Evolutionary conservation across 2,888 invertebrate genomes (phyloP).

Genomic region (Xestia ashworthii): DNA sequence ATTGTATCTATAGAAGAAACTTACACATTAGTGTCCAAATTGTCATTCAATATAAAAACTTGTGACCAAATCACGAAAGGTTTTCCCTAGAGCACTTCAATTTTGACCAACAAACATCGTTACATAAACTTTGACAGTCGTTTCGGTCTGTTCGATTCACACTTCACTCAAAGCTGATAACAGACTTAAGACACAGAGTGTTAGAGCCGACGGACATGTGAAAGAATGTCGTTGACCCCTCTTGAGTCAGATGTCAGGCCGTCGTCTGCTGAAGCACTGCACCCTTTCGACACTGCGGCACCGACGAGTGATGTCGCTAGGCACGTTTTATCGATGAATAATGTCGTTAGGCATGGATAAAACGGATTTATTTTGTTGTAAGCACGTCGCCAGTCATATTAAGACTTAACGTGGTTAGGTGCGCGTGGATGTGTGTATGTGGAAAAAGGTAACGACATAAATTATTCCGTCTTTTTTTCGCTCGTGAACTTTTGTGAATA

Average conservation of each 20-base stretch:
- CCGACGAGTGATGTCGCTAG: conserved; percentile 75
- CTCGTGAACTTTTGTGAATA: conserved; percentile 17
- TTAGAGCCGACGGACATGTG: conserved; percentile 72
- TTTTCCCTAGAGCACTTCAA: conserved; percentile 21
- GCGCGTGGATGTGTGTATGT: conserved; percentile 21
- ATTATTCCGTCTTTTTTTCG: conserved; percentile 24
- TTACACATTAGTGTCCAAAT: conserved; percentile 2
- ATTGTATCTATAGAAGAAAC: neutral
- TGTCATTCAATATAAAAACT: neutral
- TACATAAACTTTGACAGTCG: conserved; percentile 44
- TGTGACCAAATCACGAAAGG: conserved; percentile 12
- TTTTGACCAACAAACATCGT: conserved; percentile 25
- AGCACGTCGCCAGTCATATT: conserved; percentile 27
- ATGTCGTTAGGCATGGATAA: conserved; percentile 48
- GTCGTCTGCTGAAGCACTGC: conserved; percentile 83
- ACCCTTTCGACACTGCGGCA: conserved; percentile 89
- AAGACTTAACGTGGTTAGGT: conserved; percentile 43
- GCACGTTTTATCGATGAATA: conserved; percentile 65
- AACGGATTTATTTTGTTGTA: conserved; percentile 55
- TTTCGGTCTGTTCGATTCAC: conserved; percentile 54
- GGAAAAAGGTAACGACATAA: conserved; percentile 21
- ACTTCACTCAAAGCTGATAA: conserved; percentile 66
- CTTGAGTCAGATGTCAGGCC: conserved; percentile 85
- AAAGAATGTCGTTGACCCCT: conserved; percentile 81
- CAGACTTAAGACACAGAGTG: conserved; percentile 65